phyloP scores from a whole-genome alignment of 1,140 invertebrate genomes.

The Planococcus citri region DNA sequence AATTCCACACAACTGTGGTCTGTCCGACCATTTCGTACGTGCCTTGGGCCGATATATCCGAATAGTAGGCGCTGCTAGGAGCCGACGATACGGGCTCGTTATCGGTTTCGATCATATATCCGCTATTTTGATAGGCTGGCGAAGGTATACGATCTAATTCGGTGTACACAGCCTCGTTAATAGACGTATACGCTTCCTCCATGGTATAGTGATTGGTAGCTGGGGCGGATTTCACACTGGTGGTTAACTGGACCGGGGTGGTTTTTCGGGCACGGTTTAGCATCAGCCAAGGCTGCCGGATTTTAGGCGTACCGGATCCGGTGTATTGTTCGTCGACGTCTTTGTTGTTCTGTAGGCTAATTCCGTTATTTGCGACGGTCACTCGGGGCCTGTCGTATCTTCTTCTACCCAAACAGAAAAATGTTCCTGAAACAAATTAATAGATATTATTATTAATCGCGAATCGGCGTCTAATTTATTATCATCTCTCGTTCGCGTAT shows the following conservation, averaged over 20 bases:
- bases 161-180: conserved; percentile 21
- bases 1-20: neutral
- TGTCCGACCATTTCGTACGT: conserved; percentile 10
- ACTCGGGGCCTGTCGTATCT: neutral
- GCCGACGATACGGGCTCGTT: conserved; percentile 1
- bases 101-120: conserved; percentile 8
- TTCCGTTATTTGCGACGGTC: neutral
- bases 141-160: conserved; percentile 15
- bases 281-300: neutral
- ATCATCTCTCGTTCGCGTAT: too few species aligned
- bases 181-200: conserved; percentile 8
- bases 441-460: neutral
- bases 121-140: conserved; percentile 19
- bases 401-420: conserved; percentile 16
- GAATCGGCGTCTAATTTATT: too few species aligned
- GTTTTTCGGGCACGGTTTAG: neutral
- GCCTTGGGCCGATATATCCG: conserved; percentile 10
- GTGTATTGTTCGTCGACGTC: conserved; percentile 5
- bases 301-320: neutral
- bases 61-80: conserved; percentile 12
- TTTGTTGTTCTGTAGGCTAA: neutral
- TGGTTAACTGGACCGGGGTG: neutral
- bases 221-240: neutral
- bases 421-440: neutral
- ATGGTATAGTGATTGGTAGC: neutral